phyloP scores from a whole-genome alignment of 2,888 invertebrate species.

The Cephus runcator region DNA sequence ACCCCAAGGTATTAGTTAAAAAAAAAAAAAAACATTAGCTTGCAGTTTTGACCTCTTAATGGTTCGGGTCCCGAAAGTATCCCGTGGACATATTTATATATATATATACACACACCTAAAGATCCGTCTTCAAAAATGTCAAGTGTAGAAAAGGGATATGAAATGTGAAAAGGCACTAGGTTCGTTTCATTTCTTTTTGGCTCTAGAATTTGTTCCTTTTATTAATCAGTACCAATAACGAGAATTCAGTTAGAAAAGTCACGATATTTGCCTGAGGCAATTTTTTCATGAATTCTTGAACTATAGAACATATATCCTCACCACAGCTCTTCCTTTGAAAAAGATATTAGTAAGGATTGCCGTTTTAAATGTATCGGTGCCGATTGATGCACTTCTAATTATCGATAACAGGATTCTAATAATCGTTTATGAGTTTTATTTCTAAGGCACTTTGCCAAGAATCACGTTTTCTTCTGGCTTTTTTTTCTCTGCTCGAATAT shows the following conservation, averaged over 20 bases:
- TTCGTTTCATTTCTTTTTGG: background rate
- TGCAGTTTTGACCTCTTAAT: no score
- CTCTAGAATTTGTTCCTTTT: background rate
- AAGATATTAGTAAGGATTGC: background rate
- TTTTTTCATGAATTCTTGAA: background rate
- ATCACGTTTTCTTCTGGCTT: background rate
- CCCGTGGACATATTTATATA: no score
- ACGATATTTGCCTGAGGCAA: background rate
- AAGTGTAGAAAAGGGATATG: constrained; percentile 2
- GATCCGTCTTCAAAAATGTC: constrained; percentile 6
- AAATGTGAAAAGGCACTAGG: background rate
- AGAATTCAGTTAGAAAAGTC: background rate
- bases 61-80: no score
- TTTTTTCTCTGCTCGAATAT: background rate
- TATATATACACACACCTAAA: constrained; percentile 6
- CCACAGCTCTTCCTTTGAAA: background rate
- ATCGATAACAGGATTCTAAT: background rate
- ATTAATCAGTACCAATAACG: background rate
- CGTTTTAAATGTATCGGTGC: background rate
- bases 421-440: background rate
- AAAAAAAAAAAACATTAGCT: no score
- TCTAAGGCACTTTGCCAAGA: background rate
- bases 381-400: background rate
- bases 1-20: no score
- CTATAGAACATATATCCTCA: background rate